Percentiles rank a stretch among this genome's conserved stretches.
Conservation (phyloP, 2,113 vertebrate genomes). For the Jacana jacana region DNA sequence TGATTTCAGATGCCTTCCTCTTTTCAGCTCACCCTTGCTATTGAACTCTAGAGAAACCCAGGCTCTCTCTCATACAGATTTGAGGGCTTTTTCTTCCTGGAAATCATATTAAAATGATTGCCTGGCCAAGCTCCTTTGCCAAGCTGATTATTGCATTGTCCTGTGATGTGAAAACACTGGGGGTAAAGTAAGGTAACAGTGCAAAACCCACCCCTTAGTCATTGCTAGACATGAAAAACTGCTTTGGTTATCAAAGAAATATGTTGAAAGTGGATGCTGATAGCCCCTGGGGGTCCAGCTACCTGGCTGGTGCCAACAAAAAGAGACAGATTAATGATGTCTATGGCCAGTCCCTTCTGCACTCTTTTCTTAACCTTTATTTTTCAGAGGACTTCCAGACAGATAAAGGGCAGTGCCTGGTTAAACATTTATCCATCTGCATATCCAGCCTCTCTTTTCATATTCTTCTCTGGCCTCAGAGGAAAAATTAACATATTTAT, state of each 20-base stretch:
- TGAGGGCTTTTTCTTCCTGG: not conserved
- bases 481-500: conserved; percentile 45
- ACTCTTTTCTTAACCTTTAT: conserved; percentile 47
- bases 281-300: not conserved
- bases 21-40: not conserved
- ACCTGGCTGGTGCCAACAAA: conserved; percentile 46
- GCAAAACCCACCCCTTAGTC: conserved; percentile 15
- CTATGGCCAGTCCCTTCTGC: conserved; percentile 40
- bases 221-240: conserved; percentile 5
- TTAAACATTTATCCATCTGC: conserved; percentile 63
- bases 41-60: not conserved
- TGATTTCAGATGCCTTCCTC: not conserved
- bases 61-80: not conserved
- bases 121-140: not conserved
- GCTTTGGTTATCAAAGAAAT: conserved; percentile 27
- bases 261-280: not conserved
- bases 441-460: conserved; percentile 6
- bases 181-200: conserved; percentile 64
- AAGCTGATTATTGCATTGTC: not conserved
- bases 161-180: not conserved
- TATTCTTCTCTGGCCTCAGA: not conserved
- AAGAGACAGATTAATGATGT: conserved; percentile 54
- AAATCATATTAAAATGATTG: not conserved
- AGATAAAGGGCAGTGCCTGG: conserved; percentile 49
- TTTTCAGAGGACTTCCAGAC: conserved; percentile 46